Evolutionary conservation across 2,797 vertebrate genomes (phyloP).

Genomic region (Sebastes jordani): DNA sequence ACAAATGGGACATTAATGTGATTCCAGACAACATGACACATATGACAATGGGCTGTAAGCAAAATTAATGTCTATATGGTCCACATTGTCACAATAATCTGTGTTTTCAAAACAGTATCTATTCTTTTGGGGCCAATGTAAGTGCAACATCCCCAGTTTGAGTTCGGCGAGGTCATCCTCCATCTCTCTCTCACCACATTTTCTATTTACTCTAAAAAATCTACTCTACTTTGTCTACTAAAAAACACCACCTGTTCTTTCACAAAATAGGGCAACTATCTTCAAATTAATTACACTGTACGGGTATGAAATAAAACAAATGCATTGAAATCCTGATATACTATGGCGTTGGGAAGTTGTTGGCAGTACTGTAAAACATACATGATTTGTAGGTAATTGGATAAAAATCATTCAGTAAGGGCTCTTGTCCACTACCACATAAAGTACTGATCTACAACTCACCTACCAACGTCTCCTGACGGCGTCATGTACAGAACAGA

Average conservation of each 20-base stretch:
- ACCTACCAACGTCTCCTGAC: constrained; percentile 87
- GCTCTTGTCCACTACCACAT: not conserved
- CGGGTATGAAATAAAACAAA: not conserved
- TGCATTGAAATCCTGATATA: not conserved
- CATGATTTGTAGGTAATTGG: not conserved
- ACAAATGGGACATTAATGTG: constrained; percentile 9
- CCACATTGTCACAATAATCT: not conserved
- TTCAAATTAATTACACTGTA: not conserved
- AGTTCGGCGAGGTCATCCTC: not conserved
- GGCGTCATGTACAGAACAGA: constrained; percentile 87
- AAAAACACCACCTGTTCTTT: not conserved
- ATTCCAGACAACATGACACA: not conserved
- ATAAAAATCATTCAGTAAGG: not conserved
- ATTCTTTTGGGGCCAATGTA: not conserved
- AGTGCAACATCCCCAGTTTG: not conserved
- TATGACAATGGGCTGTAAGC: not conserved
- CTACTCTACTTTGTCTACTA: not conserved
- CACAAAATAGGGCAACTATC: not conserved
- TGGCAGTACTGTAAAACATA: not conserved
- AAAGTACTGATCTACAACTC: constrained; percentile 25
- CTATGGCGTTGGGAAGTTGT: not conserved
- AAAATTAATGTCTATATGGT: not conserved
- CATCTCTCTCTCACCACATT: not conserved
- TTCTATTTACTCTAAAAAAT: not conserved
- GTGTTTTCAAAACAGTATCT: not conserved